A percentile compares a stretch with the other conserved stretches of the same genome.
Conservation (phyloP, 2,888 invertebrate genomes). For the Melanotus villosus region DNA sequence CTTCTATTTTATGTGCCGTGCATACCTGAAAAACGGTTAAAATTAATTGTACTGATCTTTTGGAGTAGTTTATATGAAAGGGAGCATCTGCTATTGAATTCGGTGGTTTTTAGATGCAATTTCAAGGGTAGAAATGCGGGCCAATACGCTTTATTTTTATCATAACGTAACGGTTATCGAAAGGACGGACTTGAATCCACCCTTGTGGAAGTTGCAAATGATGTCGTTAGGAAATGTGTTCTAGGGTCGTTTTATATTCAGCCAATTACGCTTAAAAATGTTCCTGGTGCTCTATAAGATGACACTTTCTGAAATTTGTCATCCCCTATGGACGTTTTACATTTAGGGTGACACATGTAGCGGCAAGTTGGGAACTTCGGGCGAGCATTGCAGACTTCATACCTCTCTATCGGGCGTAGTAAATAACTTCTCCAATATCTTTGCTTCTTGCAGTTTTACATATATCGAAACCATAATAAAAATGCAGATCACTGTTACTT, state of each 20-base stretch:
- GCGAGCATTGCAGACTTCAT: constrained; percentile 27
- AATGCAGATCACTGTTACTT: constrained; percentile 1
- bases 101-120: neutral
- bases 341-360: constrained; percentile 56
- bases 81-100: too few relatives aligned
- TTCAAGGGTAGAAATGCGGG: neutral
- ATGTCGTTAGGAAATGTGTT: constrained; percentile 59
- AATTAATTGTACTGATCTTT: too few relatives aligned
- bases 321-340: constrained; percentile 57
- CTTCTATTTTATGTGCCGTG: too few relatives aligned
- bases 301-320: constrained; percentile 59
- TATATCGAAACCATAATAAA: constrained; percentile 28
- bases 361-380: constrained; percentile 40
- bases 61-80: too few relatives aligned
- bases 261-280: constrained; percentile 59
- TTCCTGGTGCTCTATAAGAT: constrained; percentile 53
- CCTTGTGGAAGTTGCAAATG: constrained; percentile 59
- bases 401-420: constrained; percentile 49
- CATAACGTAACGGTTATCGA: constrained; percentile 33
- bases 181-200: constrained; percentile 42
- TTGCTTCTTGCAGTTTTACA: constrained; percentile 26
- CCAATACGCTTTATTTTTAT: constrained; percentile 36
- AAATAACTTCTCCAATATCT: constrained; percentile 53
- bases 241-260: constrained; percentile 54
- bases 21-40: too few relatives aligned